Percentiles rank a stretch among this genome's conserved stretches.
These are phyloP conservation scores for Rhinophrynus dorsalis DNA, from an alignment of 2,797 vertebrate species.

Conservation along the genomic window DNA sequence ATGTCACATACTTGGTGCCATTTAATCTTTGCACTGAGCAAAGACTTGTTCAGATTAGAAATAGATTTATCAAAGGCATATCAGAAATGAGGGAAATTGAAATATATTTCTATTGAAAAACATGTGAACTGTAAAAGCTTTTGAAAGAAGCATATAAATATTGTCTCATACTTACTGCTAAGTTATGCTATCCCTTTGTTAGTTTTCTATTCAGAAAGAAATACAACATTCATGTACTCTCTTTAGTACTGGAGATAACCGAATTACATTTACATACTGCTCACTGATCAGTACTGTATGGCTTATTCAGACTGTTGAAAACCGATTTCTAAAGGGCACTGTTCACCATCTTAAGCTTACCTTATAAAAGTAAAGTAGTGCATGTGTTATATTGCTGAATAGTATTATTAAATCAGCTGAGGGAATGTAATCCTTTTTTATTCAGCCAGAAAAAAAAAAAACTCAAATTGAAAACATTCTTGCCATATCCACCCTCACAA, in stretches of 20 bases:
- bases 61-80: background rate
- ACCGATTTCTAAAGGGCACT: too few relatives aligned
- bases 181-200: background rate
- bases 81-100: constrained; percentile 1
- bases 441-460: background rate
- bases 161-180: background rate
- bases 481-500: constrained; percentile 14
- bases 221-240: background rate
- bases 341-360: too few relatives aligned
- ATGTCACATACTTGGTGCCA: constrained; percentile 7
- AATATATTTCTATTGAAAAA: background rate
- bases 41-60: background rate
- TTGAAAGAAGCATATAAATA: background rate
- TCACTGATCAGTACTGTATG: too few relatives aligned
- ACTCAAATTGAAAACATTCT: background rate
- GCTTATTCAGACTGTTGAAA: too few relatives aligned
- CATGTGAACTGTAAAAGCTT: background rate
- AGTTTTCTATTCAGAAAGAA: background rate
- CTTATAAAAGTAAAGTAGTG: too few relatives aligned
- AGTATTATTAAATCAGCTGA: too few relatives aligned
- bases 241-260: background rate
- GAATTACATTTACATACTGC: background rate
- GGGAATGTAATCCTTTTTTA: too few relatives aligned
- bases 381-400: too few relatives aligned
- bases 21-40: constrained; percentile 9